Conservation (phyloP, 1,140 invertebrate species). For the Mylabris phalerata region DNA sequence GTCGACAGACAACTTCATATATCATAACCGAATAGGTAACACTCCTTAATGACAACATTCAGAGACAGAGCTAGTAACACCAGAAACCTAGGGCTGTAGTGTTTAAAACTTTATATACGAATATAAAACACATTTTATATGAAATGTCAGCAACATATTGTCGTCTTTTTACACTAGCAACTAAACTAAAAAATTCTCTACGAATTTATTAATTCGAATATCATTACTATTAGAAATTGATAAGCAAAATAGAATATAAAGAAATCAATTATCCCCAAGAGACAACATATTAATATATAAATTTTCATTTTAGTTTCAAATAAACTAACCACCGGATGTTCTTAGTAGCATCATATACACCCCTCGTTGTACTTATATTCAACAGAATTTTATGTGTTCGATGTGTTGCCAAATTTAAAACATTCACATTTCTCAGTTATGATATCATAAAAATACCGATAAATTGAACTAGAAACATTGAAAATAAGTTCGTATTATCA, state of each 20-base stretch:
- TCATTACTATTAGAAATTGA: too few species aligned
- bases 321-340: conserved; percentile 10
- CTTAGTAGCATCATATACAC: background rate
- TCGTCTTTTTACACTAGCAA: conserved; percentile 3
- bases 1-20: conserved; percentile 14
- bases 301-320: conserved; percentile 10
- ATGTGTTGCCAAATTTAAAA: conserved; percentile 7
- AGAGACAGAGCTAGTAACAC: background rate
- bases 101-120: conserved; percentile 12
- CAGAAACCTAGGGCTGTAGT: background rate
- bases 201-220: too few species aligned
- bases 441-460: too few species aligned
- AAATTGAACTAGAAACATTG: too few species aligned
- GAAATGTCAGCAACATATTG: conserved; percentile 15
- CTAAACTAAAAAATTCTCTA: too few species aligned
- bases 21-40: conserved; percentile 14
- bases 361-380: conserved; percentile 7
- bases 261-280: background rate
- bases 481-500: too few species aligned
- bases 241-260: too few species aligned
- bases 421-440: too few species aligned
- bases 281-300: conserved; percentile 6
- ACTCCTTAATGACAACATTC: conserved; percentile 12
- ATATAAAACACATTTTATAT: conserved; percentile 17
- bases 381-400: background rate